Percentiles rank a stretch among this genome's conserved stretches.
These are phyloP conservation scores for Lithobates pipiens DNA, from an alignment of 2,797 vertebrate genomes.

Conservation along the genomic window DNA sequence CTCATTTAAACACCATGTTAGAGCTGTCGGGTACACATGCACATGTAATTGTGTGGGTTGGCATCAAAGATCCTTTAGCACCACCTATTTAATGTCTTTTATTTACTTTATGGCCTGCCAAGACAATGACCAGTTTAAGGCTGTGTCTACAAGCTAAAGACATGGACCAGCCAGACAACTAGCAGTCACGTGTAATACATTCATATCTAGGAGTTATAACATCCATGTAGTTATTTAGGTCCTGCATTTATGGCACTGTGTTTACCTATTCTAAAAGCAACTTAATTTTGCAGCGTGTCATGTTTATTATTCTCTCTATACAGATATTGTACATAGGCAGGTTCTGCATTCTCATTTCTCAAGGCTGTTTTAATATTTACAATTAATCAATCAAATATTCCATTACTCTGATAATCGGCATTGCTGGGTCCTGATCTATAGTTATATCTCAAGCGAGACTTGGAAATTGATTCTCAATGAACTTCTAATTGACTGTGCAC, in stretches of 20 bases:
- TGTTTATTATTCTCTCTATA: neutral
- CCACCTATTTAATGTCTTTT: too few species aligned
- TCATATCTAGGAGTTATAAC: too few species aligned
- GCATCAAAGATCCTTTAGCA: too few species aligned
- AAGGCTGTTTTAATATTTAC: slow-evolving; percentile 74
- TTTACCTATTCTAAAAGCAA: neutral
- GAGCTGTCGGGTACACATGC: too few species aligned
- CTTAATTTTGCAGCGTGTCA: neutral
- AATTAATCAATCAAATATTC: slow-evolving; percentile 84
- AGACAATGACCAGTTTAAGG: too few species aligned
- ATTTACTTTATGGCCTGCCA: too few species aligned
- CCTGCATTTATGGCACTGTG: neutral
- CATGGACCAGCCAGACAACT: too few species aligned
- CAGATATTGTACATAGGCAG: slow-evolving; percentile 3
- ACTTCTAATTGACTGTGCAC: slow-evolving; percentile 81
- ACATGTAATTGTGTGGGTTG: too few species aligned
- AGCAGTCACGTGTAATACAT: too few species aligned
- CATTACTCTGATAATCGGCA: slow-evolving; percentile 80
- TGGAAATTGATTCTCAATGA: slow-evolving; percentile 84
- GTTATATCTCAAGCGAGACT: slow-evolving; percentile 81
- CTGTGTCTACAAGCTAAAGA: too few species aligned
- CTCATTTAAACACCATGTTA: too few species aligned
- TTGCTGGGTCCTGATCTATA: slow-evolving; percentile 78
- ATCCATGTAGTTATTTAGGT: too few species aligned
- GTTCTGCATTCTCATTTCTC: slow-evolving; percentile 67